Conservation (phyloP, 2,797 vertebrate genomes). For the Aratinga solstitialis region DNA sequence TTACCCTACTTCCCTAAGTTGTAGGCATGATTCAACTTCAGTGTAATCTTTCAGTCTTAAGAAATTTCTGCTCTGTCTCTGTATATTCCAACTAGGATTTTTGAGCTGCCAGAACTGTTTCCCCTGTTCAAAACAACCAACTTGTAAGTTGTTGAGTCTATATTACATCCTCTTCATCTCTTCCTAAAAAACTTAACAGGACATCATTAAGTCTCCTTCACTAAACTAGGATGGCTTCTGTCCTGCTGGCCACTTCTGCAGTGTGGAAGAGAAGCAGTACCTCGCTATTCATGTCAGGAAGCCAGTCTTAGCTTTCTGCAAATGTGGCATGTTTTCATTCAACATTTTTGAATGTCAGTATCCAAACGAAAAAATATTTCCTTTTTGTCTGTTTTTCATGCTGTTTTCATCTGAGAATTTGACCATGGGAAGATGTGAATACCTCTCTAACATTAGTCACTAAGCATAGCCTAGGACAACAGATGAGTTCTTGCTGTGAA, state of each 20-base stretch:
- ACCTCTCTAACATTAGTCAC: neutral
- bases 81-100: neutral
- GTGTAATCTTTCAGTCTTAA: neutral
- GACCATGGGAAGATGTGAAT: neutral
- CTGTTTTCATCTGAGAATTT: neutral
- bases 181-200: neutral
- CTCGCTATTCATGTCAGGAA: neutral
- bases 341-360: neutral
- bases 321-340: neutral
- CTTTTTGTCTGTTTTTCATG: neutral
- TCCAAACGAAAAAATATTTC: neutral
- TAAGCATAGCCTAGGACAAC: neutral
- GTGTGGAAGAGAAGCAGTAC: neutral
- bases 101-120: neutral
- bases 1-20: neutral
- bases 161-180: neutral
- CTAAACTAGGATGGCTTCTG: neutral
- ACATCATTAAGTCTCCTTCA: neutral
- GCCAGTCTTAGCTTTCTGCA: neutral
- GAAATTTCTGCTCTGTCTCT: neutral
- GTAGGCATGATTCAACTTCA: neutral
- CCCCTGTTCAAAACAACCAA: neutral
- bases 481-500: neutral
- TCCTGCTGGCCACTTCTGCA: neutral
- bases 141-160: fast-evolving